Evolutionary conservation across 2,888 invertebrate species (phyloP), one percentile per base, ranked within the genome.

Genomic region (Polydrusus tereticollis): DNA sequence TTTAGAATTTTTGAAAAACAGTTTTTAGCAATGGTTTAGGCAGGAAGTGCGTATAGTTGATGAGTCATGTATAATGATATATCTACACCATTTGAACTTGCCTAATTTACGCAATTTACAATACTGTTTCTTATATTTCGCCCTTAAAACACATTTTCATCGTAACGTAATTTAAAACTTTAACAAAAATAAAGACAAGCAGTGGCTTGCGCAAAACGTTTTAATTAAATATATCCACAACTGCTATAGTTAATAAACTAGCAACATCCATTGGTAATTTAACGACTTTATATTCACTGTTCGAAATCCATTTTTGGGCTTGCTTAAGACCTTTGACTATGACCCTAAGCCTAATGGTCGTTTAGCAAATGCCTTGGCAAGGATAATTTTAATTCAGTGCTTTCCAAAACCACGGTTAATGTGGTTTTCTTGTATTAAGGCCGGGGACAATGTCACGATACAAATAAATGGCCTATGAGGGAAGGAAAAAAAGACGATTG

Each of bases 381-480:
- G 63, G 29, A 69, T 52, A 69, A 72, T 72, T 73, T 69, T 69
- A 69, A 69, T 69, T 69, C 60, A 52, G 36, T 52, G 47, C 62
- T 73, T 69, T 64, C 47, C 62, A 69, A 62, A 62, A 43, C 62
- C 47, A 57, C 33, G 43, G 69, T 65, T 73, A 73, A 73, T 73
- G 73, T 73, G 69, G 65, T 73, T 73, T 65, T 62, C 69, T 60
- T 52, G 58, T 59, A 60, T 64, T 33, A 33, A 69, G 33, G 64
- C 58, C 36, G 57, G 62, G 59, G 69, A 64, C 64, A 65, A 59
- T 63, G 69, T 69, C 69, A 68, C 69, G 72, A 52, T 64, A 45
- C 43, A 67, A 69, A 68, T 63, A 73, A 73, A 66, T 60, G 60
- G 66, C 50, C 66, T 55, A 26, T 45, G 36, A 45, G 36, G 50